These are phyloP conservation scores for Thamnophis elegans DNA, from an alignment of 2,797 vertebrate genomes.

Conservation along the genomic window DNA sequence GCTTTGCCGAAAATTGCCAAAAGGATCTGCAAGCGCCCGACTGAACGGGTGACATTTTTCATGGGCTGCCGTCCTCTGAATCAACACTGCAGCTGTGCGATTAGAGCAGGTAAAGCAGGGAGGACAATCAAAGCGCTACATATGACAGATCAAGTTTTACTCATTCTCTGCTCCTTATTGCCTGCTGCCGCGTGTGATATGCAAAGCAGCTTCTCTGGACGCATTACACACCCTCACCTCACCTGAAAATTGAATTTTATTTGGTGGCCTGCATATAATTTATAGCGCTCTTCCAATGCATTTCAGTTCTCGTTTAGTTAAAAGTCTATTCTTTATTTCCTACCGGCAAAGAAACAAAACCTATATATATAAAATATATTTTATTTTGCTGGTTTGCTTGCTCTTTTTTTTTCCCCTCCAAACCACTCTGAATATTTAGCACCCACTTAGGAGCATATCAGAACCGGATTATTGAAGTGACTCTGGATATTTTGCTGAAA, in stretches of 20 bases:
- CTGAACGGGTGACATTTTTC: conserved; percentile 74
- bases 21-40: conserved; percentile 66
- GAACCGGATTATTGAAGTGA: conserved; percentile 41
- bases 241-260: conserved; percentile 77
- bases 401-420: neutral
- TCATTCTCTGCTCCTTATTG: conserved; percentile 60
- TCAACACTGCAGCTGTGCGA: conserved; percentile 72
- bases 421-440: conserved; percentile 44
- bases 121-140: conserved; percentile 61
- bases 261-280: conserved; percentile 71
- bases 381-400: neutral
- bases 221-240: conserved; percentile 64
- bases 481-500: conserved; percentile 41
- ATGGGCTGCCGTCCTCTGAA: conserved; percentile 72
- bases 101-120: conserved; percentile 68
- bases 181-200: conserved; percentile 75
- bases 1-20: conserved; percentile 69
- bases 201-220: conserved; percentile 68
- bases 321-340: conserved; percentile 67
- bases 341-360: conserved; percentile 58
- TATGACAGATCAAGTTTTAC: conserved; percentile 66
- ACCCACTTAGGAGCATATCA: conserved; percentile 34
- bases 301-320: conserved; percentile 69
- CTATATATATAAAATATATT: neutral
- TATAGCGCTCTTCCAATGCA: conserved; percentile 64